Base-by-base conservation (phyloP, 2,888 invertebrate species). In the Phortica magna region DNA sequence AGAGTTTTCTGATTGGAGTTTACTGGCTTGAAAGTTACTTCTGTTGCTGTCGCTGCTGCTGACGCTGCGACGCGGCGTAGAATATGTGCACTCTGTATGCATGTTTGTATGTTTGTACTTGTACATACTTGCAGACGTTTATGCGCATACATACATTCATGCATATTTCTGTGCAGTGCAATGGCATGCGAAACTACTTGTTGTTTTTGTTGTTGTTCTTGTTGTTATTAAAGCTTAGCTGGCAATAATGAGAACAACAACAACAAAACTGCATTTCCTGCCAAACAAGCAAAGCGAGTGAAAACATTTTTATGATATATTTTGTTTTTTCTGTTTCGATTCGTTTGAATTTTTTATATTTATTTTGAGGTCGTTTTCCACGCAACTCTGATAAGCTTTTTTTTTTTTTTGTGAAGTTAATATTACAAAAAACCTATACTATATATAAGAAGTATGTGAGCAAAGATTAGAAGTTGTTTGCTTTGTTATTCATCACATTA, bases 131-230 rank as follows among this genome's bases (percentile, higher is more conserved):
- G 31, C 31, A 31, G 31, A 31, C 31, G 31, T 31, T 31, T 31
- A 31, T 31, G 31, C 31, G 5, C 48, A 5, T 48, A 12, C 48
- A n/a, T 67, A 42, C 10, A 5, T 61, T 1, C 22, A 59, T 73
- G 41, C 78, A 67, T 73, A 74, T 75, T 41, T 17, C 73, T 78
- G 77, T 82, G 78, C 83, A 86, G 87, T 88, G 85, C 88, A 85
- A 88, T 85, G 85, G 85, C 85, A 85, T 85, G 85, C 85, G 79
- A 88, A 84, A 87, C 83, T 84, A 88, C 87, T 85, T 88, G 87
- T 85, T 85, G 88, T 79, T 84, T 1, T 4, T 57, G 6, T 1
- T 57, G 17, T 57, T 57, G 57, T 57, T 57, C 6, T 17, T 12
- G 6, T 39, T 14, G 65, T 39, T 42, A 31, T 64, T 42, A 67